Percentiles rank a stretch among this genome's conserved stretches.
Evolutionary conservation across 2,888 invertebrate species (phyloP).

Genomic region (Dolomedes plantarius): DNA sequence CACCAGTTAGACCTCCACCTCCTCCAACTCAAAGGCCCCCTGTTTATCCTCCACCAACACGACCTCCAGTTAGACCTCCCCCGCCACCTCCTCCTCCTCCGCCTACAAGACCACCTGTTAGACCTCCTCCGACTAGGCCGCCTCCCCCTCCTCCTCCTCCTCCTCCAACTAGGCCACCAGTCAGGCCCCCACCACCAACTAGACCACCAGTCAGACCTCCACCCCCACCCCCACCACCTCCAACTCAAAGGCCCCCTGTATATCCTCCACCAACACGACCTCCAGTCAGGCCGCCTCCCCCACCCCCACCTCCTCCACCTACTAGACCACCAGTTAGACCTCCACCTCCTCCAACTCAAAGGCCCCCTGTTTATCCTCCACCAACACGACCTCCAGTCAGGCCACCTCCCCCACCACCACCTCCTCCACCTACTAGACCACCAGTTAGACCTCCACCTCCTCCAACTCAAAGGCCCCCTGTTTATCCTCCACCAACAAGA

Average conservation of each 20-base stretch:
- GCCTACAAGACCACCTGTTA: background rate
- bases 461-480: background rate
- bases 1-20: conserved; percentile 8
- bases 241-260: conserved; percentile 67
- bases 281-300: background rate
- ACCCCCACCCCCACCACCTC: conserved; percentile 73
- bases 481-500: conserved; percentile 21
- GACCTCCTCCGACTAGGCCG: conserved; percentile 15
- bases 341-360: background rate
- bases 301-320: background rate
- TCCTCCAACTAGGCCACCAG: conserved; percentile 43
- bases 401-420: conserved; percentile 1
- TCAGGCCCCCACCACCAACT: conserved; percentile 37
- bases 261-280: conserved; percentile 6
- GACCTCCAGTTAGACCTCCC: conserved; percentile 63
- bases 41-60: conserved; percentile 23
- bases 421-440: background rate
- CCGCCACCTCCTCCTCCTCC: conserved; percentile 23
- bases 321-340: conserved; percentile 4
- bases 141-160: conserved; percentile 36
- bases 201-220: conserved; percentile 26
- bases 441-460: conserved; percentile 6
- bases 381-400: conserved; percentile 20
- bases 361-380: conserved; percentile 12
- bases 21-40: conserved; percentile 15